Evolutionary conservation across 1,140 invertebrate species (phyloP).

Genomic region (Drosophila chauvacae): DNA sequence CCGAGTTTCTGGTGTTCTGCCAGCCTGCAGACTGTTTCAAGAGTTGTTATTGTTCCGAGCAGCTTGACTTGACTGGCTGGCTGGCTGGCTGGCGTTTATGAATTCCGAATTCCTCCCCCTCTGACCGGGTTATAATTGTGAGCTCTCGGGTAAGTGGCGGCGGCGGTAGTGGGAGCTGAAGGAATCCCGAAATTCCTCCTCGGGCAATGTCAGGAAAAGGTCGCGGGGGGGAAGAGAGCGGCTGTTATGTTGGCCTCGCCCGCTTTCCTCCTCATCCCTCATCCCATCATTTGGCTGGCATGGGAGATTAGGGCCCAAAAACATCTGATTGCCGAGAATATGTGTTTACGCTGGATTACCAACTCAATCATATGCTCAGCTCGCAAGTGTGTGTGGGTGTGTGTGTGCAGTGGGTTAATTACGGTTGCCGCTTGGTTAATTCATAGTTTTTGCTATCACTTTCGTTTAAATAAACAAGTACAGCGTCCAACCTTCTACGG

Average conservation of each 20-base stretch:
- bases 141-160: conserved; percentile 25
- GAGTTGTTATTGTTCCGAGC: conserved; percentile 43
- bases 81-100: conserved; percentile 43
- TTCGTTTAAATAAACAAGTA: conserved; percentile 60
- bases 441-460: conserved; percentile 59
- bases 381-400: background rate
- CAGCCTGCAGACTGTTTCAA: conserved; percentile 39
- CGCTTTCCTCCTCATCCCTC: background rate
- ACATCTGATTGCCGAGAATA: conserved; percentile 44
- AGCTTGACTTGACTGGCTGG: conserved; percentile 30
- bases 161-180: conserved; percentile 3
- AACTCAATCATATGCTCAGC: conserved; percentile 33
- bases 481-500: conserved; percentile 22
- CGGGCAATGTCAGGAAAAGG: conserved; percentile 48
- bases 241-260: conserved; percentile 1
- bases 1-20: conserved; percentile 46
- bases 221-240: conserved; percentile 17
- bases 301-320: conserved; percentile 18
- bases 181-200: conserved; percentile 41
- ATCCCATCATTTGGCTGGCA: conserved; percentile 3
- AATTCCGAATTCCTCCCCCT: conserved; percentile 48
- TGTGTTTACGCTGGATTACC: conserved; percentile 31
- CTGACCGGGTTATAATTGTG: conserved; percentile 63
- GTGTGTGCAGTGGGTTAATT: conserved; percentile 34
- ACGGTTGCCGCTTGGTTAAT: conserved; percentile 49